Evolutionary conservation across 2,113 vertebrate species (phyloP), one percentile per base, ranked within the genome.

Genomic region (Nothobranchius kuhntae): DNA sequence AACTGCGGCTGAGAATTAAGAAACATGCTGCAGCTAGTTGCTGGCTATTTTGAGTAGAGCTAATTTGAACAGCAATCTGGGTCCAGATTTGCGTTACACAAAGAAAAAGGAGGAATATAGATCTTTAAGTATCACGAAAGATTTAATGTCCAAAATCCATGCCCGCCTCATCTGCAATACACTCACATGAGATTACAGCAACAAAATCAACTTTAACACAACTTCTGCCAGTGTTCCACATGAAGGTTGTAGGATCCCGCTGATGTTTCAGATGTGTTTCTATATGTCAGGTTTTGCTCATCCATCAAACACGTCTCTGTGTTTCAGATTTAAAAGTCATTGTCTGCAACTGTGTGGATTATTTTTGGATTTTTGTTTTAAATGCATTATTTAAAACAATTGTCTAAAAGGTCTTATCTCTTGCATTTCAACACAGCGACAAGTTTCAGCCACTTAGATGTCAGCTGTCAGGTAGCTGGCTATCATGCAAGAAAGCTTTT

Each of bases 21-120:
- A 53, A 53, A 55, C 47, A 57, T 8, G 11, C 30, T 26, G 21
- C 50, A 68, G 63, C 51, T 44, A 11, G 6, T 46, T 1, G 24
- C 7, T 68, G 53, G 62, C 21, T 53, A 48, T 63, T n/a, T 53
- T 53, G 42, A 50, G 6, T 14, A 26, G 40, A 17, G 21, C 12
- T 46, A 10, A 69, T 70, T 65, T 64, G 12, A 12, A 15, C 9
- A 61, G 52, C 40, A 42, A n/a, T 50, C 30, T 62, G 55, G 13
- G 13, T 57, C 9, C 9, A 24, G 52, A 55, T 61, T 63, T 45
- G 8, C 3, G 24, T 42, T 44, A 53, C 24, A 30, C 38, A 1
- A 64, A 36, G 48, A 54, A 36, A 3, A 66, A 4, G 24, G 15
- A 53, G 1, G 30, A 21, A 52, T 44, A 12, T 36, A 45, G n/a